phyloP scores from a whole-genome alignment of 2,888 invertebrate species.

The Galeopsomyia nigrocyanea region DNA sequence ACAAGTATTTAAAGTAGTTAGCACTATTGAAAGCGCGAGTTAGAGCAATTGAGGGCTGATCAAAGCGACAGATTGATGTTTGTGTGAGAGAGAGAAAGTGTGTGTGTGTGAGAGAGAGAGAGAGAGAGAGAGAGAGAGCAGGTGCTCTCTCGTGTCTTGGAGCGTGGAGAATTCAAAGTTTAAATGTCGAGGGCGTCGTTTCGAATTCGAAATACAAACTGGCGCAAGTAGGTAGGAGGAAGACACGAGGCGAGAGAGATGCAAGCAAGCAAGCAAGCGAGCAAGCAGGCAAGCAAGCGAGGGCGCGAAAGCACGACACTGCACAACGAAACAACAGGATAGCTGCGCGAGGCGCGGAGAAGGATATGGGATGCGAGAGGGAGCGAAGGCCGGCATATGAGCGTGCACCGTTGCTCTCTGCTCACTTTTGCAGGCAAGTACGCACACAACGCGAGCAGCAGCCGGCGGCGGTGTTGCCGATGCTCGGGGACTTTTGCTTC shows the following conservation, averaged over 20 bases:
- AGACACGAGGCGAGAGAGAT: conserved; percentile 9
- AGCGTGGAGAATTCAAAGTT: conserved; percentile 17
- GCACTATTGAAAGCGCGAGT: no score
- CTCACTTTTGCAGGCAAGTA: conserved; percentile 2
- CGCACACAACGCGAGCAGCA: not conserved
- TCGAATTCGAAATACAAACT: conserved; percentile 30
- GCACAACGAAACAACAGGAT: not conserved
- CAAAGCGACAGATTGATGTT: no score
- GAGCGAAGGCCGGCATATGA: conserved; percentile 4
- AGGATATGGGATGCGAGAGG: conserved; percentile 11
- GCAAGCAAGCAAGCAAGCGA: no score
- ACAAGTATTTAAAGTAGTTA: no score
- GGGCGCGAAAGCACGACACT: not conserved
- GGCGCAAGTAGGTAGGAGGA: not conserved
- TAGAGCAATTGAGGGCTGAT: no score
- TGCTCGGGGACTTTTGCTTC: no score
- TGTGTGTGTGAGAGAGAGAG: no score
- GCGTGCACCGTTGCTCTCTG: not conserved
- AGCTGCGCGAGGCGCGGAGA: not conserved
- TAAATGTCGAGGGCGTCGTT: conserved; percentile 32
- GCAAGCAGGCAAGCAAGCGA: conserved; percentile 7
- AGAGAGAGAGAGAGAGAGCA: no score
- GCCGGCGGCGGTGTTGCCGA: not conserved
- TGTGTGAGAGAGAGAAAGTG: no score
- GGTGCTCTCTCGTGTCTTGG: not conserved